These are phyloP conservation scores for Drosophila mimetica DNA, from an alignment of 2,888 invertebrate genomes.

Conservation along the genomic window DNA sequence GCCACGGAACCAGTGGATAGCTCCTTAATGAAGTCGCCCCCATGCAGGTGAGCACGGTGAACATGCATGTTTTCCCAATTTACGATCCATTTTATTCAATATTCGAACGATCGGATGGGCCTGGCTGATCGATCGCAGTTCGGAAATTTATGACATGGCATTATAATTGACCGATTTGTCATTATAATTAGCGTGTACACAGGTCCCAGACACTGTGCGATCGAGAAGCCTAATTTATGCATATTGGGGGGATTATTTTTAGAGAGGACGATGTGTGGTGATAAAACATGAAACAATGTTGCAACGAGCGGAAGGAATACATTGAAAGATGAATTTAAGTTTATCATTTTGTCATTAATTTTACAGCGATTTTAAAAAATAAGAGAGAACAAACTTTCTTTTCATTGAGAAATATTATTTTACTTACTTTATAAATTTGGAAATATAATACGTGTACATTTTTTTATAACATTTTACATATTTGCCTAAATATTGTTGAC, in stretches of 20 bases:
- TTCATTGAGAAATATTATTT: no score
- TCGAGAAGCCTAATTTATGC: slow-evolving; percentile 40
- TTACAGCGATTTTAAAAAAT: neutral
- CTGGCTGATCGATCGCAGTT: slow-evolving; percentile 69
- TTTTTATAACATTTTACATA: no score
- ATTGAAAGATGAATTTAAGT: neutral
- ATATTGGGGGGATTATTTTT: slow-evolving; percentile 40
- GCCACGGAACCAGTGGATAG: neutral
- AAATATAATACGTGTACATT: no score
- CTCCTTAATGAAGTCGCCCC: slow-evolving; percentile 56
- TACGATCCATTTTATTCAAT: slow-evolving; percentile 75
- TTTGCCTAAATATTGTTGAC: no score
- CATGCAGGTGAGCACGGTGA: slow-evolving; percentile 18
- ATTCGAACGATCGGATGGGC: slow-evolving; percentile 47
- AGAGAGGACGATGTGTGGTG: slow-evolving; percentile 26
- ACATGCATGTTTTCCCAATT: slow-evolving; percentile 47
- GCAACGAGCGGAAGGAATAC: slow-evolving; percentile 12
- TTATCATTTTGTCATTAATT: slow-evolving; percentile 3
- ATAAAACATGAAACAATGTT: slow-evolving; percentile 22
- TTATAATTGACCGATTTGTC: slow-evolving; percentile 79
- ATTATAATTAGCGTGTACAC: slow-evolving; percentile 74
- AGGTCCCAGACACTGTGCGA: slow-evolving; percentile 17
- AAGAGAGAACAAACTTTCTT: no score
- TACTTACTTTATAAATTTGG: no score
- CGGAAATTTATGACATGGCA: slow-evolving; percentile 76